Evolutionary conservation across 1,140 invertebrate species (phyloP), one percentile per base, ranked within the genome.

Genomic region (Potamilus streckersoni): DNA sequence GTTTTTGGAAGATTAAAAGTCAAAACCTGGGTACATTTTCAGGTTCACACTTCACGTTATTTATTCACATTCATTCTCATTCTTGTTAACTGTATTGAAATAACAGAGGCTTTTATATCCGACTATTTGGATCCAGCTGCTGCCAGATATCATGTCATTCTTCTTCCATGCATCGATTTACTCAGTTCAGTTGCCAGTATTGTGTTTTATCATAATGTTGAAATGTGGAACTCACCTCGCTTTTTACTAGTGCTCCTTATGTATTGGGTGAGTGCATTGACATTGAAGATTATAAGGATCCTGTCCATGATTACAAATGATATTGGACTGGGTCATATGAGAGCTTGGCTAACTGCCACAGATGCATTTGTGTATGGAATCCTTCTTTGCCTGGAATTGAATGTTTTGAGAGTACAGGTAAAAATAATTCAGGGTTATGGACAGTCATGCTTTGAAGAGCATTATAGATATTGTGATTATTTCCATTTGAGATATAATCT

Each of bases 201-300:
- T 31, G 72, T 85, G 12, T 85, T 83, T 63, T 89, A 88, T 70
- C 87, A 89, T 73, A 89, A 86, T 79, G 84, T 89, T 58, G 87
- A 89, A 76, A 84, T 86, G 79, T 89, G 85, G 86, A 89, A 89
- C 74, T 88, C 86, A 2, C 86, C 87, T 20, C 80, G 80, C 78
- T 88, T 88, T 71, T 79, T 89, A 2, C 68, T 89, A 14, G 74
- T 86, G 11, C 59, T 88, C 38, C 72, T 87, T 23, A 67, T 82
- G 23, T 89, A 88, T 71, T 89, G 87, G 87, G 69, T 81, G 5
- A 65, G 79, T 20, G 74, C 83, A 20, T 61, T 83, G 31, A 78
- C 80, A 17, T 68, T 87, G 13, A 87, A 88, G 74, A 73, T 84
- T 70, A 56, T 87, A 65, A 87, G 87, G 74, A 77, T 79, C 27